phyloP scores from a whole-genome alignment of 1,140 invertebrate species.

The Bicyclus anynana region DNA sequence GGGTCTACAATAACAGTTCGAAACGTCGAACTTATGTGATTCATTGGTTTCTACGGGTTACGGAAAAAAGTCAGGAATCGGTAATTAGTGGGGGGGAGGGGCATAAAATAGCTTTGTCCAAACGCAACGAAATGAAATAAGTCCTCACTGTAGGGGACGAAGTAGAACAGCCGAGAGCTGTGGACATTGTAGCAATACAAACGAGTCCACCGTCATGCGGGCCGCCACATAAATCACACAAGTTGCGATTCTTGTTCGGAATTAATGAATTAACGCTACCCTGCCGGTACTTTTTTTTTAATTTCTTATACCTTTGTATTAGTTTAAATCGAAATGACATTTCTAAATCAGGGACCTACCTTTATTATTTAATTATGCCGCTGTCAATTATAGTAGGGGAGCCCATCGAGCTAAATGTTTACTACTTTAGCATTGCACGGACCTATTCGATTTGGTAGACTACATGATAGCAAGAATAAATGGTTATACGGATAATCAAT shows the following conservation, averaged over 20 bases:
- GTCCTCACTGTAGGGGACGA: conserved; percentile 26
- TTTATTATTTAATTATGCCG: too few relatives aligned
- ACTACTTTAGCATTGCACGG: too few relatives aligned
- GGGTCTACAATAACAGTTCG: conserved; percentile 3
- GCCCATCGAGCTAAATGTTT: too few relatives aligned
- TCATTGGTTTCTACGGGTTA: conserved; percentile 14
- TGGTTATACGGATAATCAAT: too few relatives aligned
- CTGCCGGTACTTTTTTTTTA: conserved; percentile 34
- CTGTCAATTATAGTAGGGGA: too few relatives aligned
- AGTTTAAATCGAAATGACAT: too few relatives aligned
- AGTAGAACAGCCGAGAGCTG: conserved; percentile 35
- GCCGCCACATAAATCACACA: conserved; percentile 52
- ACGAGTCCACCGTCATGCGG: conserved; percentile 36
- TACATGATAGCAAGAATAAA: too few relatives aligned
- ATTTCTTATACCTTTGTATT: conserved; percentile 9
- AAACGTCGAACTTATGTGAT: conserved; percentile 9
- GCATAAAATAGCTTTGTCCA: conserved; percentile 40
- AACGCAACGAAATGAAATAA: conserved; percentile 50
- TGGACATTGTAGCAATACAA: conserved; percentile 44
- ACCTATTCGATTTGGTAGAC: too few relatives aligned
- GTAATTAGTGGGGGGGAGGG: conserved; percentile 44
- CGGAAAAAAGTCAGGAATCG: conserved; percentile 35
- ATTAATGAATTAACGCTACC: conserved; percentile 32
- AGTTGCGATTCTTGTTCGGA: conserved; percentile 51
- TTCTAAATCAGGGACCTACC: too few relatives aligned